Evolutionary conservation across 2,797 vertebrate species (phyloP).

Genomic region (Anguilla megastoma): DNA sequence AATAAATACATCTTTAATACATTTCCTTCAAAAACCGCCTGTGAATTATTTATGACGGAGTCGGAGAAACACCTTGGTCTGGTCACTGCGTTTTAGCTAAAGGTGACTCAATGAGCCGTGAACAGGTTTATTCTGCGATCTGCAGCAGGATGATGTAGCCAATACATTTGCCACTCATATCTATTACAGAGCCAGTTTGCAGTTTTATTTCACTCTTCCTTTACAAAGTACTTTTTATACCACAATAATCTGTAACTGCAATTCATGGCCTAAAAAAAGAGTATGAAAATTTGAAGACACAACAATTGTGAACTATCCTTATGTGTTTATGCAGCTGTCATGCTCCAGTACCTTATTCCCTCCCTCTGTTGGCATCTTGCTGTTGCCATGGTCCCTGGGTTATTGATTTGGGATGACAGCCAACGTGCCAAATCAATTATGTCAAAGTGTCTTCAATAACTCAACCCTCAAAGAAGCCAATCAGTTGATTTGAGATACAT

Average conservation of each 20-base stretch:
- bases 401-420: slow-evolving; percentile 57
- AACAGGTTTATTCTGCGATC: background rate
- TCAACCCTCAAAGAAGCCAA: background rate
- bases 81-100: slow-evolving; percentile 13
- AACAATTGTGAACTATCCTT: background rate
- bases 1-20: slow-evolving; percentile 30
- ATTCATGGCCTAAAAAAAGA: background rate
- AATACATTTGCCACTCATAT: background rate
- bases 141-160: background rate
- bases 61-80: slow-evolving; percentile 20
- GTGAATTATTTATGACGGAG: slow-evolving; percentile 35
- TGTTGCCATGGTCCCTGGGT: background rate
- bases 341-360: background rate
- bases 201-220: background rate
- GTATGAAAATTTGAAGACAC: background rate
- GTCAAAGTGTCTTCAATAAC: slow-evolving; percentile 38
- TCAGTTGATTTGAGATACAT: background rate
- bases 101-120: slow-evolving; percentile 5
- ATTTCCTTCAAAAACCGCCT: slow-evolving; percentile 9
- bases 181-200: background rate
- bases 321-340: background rate
- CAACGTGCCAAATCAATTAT: slow-evolving; percentile 53
- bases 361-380: background rate
- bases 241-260: background rate
- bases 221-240: background rate